Evolutionary conservation across 2,797 vertebrate genomes (phyloP).

Genomic region (Nothura maculosa): DNA sequence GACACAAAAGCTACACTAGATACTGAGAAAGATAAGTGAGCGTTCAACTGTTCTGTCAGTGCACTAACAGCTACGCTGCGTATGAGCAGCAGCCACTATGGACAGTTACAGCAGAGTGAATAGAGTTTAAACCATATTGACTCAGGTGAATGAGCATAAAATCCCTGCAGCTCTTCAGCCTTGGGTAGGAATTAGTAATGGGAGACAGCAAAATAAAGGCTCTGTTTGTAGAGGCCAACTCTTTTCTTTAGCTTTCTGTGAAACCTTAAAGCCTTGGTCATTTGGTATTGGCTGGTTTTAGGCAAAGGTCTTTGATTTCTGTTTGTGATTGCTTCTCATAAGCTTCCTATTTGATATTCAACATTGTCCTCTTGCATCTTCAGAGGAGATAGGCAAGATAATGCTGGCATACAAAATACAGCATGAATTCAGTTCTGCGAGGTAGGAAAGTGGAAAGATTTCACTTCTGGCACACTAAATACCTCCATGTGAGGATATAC

Average conservation of each 20-base stretch:
- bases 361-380: neutral
- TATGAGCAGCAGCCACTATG: neutral
- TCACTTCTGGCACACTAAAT: neutral
- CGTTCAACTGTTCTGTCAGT: slow-evolving; percentile 19
- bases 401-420: neutral
- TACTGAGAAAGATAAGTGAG: slow-evolving; percentile 30
- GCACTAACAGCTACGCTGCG: neutral
- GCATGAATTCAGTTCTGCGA: neutral
- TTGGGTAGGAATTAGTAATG: neutral
- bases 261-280: slow-evolving; percentile 33
- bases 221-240: neutral
- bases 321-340: neutral
- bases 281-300: neutral
- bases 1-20: slow-evolving; percentile 63
- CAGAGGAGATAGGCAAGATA: neutral
- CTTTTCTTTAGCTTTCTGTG: slow-evolving; percentile 11
- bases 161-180: neutral
- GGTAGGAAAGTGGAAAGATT: neutral
- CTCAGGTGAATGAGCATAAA: neutral
- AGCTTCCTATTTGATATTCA: slow-evolving; percentile 28
- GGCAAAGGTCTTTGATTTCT: slow-evolving; percentile 19
- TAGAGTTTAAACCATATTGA: neutral
- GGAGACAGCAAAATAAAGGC: neutral
- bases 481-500: neutral
- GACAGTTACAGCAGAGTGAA: neutral